Base-by-base conservation (phyloP, 2,113 vertebrate species). In the Cathartes aura region DNA sequence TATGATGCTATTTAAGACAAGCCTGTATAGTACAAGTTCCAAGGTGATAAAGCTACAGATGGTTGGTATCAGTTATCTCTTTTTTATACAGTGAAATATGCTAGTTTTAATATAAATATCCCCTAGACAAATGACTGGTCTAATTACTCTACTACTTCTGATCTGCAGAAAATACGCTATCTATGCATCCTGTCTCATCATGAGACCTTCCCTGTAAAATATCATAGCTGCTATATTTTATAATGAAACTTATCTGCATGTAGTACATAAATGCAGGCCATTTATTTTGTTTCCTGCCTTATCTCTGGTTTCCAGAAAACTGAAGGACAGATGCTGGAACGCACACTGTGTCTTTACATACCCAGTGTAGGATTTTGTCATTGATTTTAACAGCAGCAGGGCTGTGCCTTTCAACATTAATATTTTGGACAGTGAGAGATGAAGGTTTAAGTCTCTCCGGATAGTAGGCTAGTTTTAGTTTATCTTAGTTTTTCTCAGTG, bases 281-380 rank as follows among this genome's bases (percentile, higher is more conserved):
- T 82, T 93, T 70, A 82, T 85, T 91, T 95, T 84, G 36, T 68
- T 95, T 92, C 42, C 58, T 93, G 67, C 40, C 36, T 96, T 97
- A 84, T 93, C 92, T 85, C 71, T 82, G 9, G 64, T 90, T 89
- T 95, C 89, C 75, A 85, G 64, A 95, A 91, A 90, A 87, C 56
- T 80, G 53, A 91, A 92, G 60, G 53, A 32, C 45, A 85, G 60
- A 62, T 86, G 43, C 81, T 79, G 43, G 73, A 93, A 91, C 0
- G 0, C 40, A 66, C 32, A 42, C 40, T 55, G 6, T 38, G 5
- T 56, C 40, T 87, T 93, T 70, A 43, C 75, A 56, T 34, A 42
- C 23, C 22, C 67, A 38, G 5, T 43, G 47, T 23, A 67, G 36
- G n/a, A 66, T 92, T 90, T 90, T 88, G 43, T 85, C 36, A 27